Evolutionary conservation across 2,888 invertebrate genomes (phyloP), one percentile per base, ranked within the genome.

Genomic region (Kuschelorhynchus macadamiae): DNA sequence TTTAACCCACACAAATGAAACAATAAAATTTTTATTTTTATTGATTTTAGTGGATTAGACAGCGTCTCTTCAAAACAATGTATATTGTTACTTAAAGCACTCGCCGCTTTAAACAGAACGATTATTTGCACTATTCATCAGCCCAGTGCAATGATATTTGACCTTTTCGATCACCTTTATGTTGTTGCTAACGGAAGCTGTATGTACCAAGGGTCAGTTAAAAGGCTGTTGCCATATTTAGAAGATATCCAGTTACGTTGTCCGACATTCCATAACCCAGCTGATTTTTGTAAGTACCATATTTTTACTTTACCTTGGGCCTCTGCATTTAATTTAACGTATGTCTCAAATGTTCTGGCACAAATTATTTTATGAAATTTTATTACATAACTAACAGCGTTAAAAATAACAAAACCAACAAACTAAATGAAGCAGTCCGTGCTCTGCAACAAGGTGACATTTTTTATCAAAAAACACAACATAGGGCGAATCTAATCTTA

Each of bases 121-220:
- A 90, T 97, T 67, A 89, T 97, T 60, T 93, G 94, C 78, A 93
- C 94, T 14, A 94, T 97, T 79, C 97, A 97, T 83, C 96, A 97
- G 82, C 96, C 97, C 0, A 95, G 94, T 67, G 94, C 95, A 1
- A 86, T 91, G 50, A 86, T 96, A 44, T 91, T 96, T 76, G 91
- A 92, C 78, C 92, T 95, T 90, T 93, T 97, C 81, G 96, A 97
- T 83, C 90, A 95, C 80, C 83, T 97, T 39, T 96, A 95, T 82
- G 91, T 93, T 30, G 84, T 97, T 14, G 91, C 92, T 0, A 89
- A 88, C 30, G 97, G 96, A 0, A 86, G 87, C 72, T 94, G 94
- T 79, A 89, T 92, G 14, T 94, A 92, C 80, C 90, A 93, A 67
- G 97, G 97, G 7, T 89, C 92, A 0, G 89, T 94, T 0, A 86